Conservation (phyloP, 1,140 invertebrate genomes). For the Subanguina moxae region DNA sequence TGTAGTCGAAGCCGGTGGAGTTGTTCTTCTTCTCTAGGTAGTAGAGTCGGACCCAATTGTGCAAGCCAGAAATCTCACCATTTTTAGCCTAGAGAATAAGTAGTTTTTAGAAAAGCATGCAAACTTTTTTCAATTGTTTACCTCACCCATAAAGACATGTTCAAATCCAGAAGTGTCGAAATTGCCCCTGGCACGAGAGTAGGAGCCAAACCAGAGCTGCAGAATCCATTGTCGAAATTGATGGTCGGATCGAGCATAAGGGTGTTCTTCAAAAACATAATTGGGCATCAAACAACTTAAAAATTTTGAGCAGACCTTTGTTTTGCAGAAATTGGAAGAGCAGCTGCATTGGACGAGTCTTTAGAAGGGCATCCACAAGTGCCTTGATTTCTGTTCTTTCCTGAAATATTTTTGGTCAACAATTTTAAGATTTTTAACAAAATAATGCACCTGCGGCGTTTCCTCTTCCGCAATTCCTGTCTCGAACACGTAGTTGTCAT, state of each 20-base stretch:
- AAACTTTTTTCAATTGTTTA: not conserved
- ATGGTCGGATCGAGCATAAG: slow-evolving; percentile 13
- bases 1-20: slow-evolving; percentile 68
- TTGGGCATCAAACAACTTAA: not conserved
- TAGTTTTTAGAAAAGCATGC: not conserved
- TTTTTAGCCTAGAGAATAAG: slow-evolving; percentile 10
- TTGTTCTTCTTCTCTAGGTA: slow-evolving; percentile 68
- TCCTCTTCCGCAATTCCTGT: slow-evolving; percentile 27
- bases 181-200: slow-evolving; percentile 32
- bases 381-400: slow-evolving; percentile 36
- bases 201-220: slow-evolving; percentile 38
- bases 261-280: slow-evolving; percentile 23
- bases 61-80: slow-evolving; percentile 66
- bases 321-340: slow-evolving; percentile 28
- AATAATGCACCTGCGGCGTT: slow-evolving; percentile 17
- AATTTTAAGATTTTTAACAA: not conserved
- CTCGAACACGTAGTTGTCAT: slow-evolving; percentile 35
- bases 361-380: slow-evolving; percentile 31
- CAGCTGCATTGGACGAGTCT: slow-evolving; percentile 23
- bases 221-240: slow-evolving; percentile 19
- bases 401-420: not conserved
- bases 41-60: slow-evolving; percentile 80
- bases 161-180: slow-evolving; percentile 67
- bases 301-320: slow-evolving; percentile 25
- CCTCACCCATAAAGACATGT: slow-evolving; percentile 75